phyloP scores from a whole-genome alignment of 2,888 invertebrate genomes.

The Tetheella fluctuosa region DNA sequence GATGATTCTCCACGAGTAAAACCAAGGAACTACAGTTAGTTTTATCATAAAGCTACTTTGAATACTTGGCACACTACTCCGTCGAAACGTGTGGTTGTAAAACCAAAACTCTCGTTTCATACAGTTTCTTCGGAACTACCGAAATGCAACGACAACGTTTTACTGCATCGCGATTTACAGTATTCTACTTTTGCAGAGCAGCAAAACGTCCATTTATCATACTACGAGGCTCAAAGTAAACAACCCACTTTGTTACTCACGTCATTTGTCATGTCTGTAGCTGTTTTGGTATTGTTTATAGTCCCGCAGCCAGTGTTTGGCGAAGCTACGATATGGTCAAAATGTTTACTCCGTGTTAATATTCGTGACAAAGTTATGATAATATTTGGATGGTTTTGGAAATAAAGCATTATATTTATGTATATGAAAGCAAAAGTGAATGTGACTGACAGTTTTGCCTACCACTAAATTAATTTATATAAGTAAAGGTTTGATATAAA shows the following conservation, averaged over 20 bases:
- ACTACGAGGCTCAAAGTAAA: neutral
- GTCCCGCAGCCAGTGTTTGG: neutral
- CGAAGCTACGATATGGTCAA: neutral
- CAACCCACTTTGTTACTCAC: conserved; percentile 1
- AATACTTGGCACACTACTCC: neutral
- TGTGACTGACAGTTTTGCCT: neutral
- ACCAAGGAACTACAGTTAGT: too few relatives aligned
- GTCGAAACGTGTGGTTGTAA: neutral
- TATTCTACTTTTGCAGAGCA: neutral
- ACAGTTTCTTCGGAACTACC: neutral
- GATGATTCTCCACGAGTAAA: too few relatives aligned
- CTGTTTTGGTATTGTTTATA: conserved; percentile 1
- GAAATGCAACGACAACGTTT: neutral
- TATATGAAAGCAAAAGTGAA: neutral
- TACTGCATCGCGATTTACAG: neutral
- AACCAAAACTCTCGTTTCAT: neutral
- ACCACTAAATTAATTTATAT: too few relatives aligned
- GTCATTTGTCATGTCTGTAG: conserved; percentile 10
- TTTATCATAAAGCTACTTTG: too few relatives aligned
- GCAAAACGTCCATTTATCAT: neutral
- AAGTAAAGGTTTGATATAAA: too few relatives aligned
- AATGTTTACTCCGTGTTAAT: neutral
- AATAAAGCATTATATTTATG: neutral
- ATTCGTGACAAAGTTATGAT: neutral
- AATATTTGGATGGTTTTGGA: neutral